Evolutionary conservation across 2,888 invertebrate genomes (phyloP).

Genomic region (Chamaedrilus cognettii): DNA sequence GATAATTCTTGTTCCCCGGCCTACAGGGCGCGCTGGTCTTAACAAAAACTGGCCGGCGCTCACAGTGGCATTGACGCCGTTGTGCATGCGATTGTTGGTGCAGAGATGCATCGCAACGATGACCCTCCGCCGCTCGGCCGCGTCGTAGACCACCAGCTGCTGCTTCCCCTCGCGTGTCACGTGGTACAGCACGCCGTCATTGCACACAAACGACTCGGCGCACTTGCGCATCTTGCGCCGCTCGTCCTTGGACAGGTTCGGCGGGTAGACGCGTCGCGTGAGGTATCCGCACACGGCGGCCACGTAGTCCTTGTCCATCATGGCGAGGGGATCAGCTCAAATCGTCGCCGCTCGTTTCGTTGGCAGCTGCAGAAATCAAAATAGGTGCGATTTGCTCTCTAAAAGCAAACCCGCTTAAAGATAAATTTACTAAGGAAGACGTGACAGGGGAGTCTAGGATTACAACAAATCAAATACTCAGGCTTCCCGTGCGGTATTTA

Average conservation of each 20-base stretch:
- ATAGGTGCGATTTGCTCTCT: too few relatives aligned
- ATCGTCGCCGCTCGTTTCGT: too few relatives aligned
- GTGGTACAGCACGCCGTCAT: slow-evolving; percentile 11
- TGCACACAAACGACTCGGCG: not conserved
- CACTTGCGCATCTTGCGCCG: slow-evolving; percentile 16
- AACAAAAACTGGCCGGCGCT: too few relatives aligned
- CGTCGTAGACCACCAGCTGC: not conserved
- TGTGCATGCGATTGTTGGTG: not conserved
- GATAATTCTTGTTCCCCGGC: too few relatives aligned
- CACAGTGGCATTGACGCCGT: slow-evolving; percentile 14
- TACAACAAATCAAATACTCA: too few relatives aligned
- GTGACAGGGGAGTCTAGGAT: too few relatives aligned
- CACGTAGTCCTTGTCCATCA: slow-evolving; percentile 12
- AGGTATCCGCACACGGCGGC: slow-evolving; percentile 9
- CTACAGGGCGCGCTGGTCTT: too few relatives aligned
- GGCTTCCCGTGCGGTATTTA: too few relatives aligned
- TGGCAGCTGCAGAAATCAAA: too few relatives aligned
- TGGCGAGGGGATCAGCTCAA: too few relatives aligned
- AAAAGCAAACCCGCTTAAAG: too few relatives aligned
- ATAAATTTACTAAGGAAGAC: too few relatives aligned
- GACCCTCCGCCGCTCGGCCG: not conserved
- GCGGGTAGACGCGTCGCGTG: slow-evolving; percentile 11
- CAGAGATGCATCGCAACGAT: not conserved
- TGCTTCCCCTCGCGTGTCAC: not conserved
- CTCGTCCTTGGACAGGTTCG: slow-evolving; percentile 8